Evolutionary conservation across 2,113 vertebrate species (phyloP), one percentile per base, ranked within the genome.

Genomic region (Acinonyx jubatus): DNA sequence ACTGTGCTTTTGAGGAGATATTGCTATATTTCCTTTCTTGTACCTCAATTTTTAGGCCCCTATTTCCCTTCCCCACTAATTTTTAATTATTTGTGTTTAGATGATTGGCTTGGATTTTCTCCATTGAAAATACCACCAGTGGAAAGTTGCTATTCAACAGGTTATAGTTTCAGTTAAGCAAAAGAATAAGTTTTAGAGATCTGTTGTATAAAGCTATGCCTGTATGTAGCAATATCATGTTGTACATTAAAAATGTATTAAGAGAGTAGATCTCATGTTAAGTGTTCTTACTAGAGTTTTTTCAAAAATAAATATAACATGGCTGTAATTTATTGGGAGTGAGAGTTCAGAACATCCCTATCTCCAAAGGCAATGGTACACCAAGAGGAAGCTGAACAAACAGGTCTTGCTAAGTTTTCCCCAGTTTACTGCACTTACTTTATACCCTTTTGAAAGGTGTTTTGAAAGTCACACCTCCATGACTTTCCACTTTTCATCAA

Each of bases 21-120:
- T 4, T 92, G 14, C 68, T 73, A 33, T 74, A 74, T 93, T 91
- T 93, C 33, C 61, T 96, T 94, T 82, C 68, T 90, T 97, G 31
- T 87, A 41, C 45, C 16, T 73, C n/a, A 87, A 27, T 78, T 87
- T 68, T 83, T 90, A 84, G 57, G 27, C n/a, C 33, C 25, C 5
- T 55, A 31, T 36, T 73, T 50, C n/a, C 23, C 12, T 4, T 57
- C 55, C 45, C 65, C 41, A 52, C 5, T 45, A 50, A 16, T 36
- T 66, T 87, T 36, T 90, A 74, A 80, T 94, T 73, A 52, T 80
- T 52, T 94, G 29, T 18, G 38, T 87, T 78, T 68, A 25, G 14
- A 65, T 82, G 63, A 88, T 89, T 96, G 85, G 57, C 45, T 79
- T 90, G 63, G 50, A 63, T 68, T 96, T 94, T 76, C 7, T 93